phyloP scores from a whole-genome alignment of 2,888 invertebrate genomes.

The Periphyllus acericola region DNA sequence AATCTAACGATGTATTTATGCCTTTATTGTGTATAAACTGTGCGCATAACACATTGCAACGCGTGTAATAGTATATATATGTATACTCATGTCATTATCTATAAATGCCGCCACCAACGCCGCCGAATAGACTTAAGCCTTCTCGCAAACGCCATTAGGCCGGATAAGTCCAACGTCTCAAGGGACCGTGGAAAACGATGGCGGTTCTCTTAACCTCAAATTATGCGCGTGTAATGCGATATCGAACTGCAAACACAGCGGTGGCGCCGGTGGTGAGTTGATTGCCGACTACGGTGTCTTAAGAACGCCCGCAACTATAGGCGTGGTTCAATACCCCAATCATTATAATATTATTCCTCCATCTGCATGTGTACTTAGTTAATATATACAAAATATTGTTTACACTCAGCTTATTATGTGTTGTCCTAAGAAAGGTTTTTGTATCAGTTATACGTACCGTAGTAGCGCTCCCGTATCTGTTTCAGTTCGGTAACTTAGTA shows the following conservation, averaged over 20 bases:
- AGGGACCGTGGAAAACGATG: background rate
- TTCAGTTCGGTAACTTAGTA: no score
- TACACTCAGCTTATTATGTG: no score
- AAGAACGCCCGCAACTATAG: background rate
- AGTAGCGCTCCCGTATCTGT: no score
- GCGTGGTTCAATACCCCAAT: background rate
- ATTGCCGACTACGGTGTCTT: constrained; percentile 17
- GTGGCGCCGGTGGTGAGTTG: background rate
- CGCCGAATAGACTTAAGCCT: constrained; percentile 31
- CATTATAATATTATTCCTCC: background rate
- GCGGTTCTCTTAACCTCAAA: constrained; percentile 32
- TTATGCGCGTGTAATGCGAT: constrained; percentile 47
- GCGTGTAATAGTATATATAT: background rate
- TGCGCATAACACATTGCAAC: background rate
- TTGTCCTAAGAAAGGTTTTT: no score
- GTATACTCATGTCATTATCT: background rate
- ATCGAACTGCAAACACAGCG: constrained; percentile 44
- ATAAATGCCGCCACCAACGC: background rate
- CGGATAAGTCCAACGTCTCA: constrained; percentile 59
- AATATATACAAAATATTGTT: no score
- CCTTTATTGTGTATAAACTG: background rate
- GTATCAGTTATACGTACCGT: no score
- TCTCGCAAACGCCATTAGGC: constrained; percentile 49
- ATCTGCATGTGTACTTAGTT: no score
- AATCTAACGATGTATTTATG: background rate